Base-by-base conservation (phyloP, 2,797 vertebrate genomes). In the Gambelia wislizenii region DNA sequence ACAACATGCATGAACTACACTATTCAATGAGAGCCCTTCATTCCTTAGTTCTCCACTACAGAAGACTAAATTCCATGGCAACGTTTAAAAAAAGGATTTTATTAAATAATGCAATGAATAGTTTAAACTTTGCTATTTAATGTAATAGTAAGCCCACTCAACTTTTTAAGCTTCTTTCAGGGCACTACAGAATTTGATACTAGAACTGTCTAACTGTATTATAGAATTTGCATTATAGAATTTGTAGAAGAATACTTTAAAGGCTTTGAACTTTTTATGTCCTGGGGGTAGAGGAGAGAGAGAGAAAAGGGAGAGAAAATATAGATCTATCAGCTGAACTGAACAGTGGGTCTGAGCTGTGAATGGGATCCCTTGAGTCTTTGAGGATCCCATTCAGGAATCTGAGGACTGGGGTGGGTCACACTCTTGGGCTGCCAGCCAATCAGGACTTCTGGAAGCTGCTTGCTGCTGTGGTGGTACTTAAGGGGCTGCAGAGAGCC, bases 81-180 rank as follows among this genome's bases (percentile, higher is more conserved):
- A 74, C 56, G 18, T 79, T 56, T 67, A 86, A 91, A 52, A 74
- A 56, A 84, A 77, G n/a, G n/a, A 39, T 72, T 39, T 16, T 89
- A 89, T 75, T 1, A 74, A 76, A 52, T 47, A 91, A 88, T 6
- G 9, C 1, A 89, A 47, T 33, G 22, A 52, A 22, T 22, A 64
- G 27, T 90, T 87, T 54, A 39, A 16, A 47, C 20, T 89, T 49
- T 87, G 82, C 39, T 89, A 4, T 67, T 91, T 83, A 84, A 85
- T 87, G 25, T 36, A 86, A 89, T 22, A 91, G 22, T 6, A 12
- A 64, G 47, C 0, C 61, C 72, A 54, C 49, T 59, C 72, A 52
- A 78, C 27, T 7, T 42, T 93, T 90, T 59, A 54, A 36, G 30
- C 49, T 90, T 67, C 47, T 85, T 80, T 80, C 52, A 25, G 54